These are phyloP conservation scores for Lipophrys pholis DNA, from an alignment of 2,113 vertebrate species.

Conservation along the genomic window DNA sequence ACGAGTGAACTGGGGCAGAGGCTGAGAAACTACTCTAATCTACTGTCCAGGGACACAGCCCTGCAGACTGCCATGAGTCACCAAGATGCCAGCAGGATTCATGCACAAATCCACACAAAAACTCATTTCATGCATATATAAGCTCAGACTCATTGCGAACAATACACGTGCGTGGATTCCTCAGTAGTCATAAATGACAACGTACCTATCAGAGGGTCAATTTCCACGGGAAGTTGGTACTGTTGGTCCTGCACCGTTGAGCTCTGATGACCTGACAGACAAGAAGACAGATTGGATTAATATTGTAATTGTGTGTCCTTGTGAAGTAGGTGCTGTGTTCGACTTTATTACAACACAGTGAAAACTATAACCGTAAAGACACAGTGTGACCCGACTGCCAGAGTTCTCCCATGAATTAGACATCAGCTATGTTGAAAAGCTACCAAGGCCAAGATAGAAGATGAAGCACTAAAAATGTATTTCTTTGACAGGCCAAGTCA, in stretches of 20 bases:
- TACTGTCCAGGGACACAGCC: slow-evolving; percentile 69
- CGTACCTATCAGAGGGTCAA: slow-evolving; percentile 98
- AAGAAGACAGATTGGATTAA: slow-evolving; percentile 73
- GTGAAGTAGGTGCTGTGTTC: slow-evolving; percentile 39
- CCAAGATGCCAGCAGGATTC: slow-evolving; percentile 47
- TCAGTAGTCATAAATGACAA: slow-evolving; percentile 79
- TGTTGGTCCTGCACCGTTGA: slow-evolving; percentile 94
- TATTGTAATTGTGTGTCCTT: slow-evolving; percentile 68
- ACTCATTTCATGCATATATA: slow-evolving; percentile 39
- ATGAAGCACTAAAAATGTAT: background rate
- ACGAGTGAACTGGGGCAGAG: slow-evolving; percentile 87
- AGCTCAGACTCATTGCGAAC: slow-evolving; percentile 5
- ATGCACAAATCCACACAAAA: slow-evolving; percentile 53
- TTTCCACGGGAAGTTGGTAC: slow-evolving; percentile 99
- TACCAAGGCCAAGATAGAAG: background rate
- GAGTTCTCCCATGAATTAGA: slow-evolving; percentile 28
- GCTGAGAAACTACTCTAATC: slow-evolving; percentile 91
- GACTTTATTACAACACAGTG: slow-evolving; percentile 54
- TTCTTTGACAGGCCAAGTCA: background rate
- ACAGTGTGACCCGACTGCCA: slow-evolving; percentile 31
- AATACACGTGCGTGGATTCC: background rate
- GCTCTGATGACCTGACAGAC: slow-evolving; percentile 95
- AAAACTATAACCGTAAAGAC: slow-evolving; percentile 63
- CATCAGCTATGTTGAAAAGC: slow-evolving; percentile 33
- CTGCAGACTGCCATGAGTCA: slow-evolving; percentile 61